phyloP scores from a whole-genome alignment of 1,140 invertebrate genomes.

The Scaptomyza pallida region DNA sequence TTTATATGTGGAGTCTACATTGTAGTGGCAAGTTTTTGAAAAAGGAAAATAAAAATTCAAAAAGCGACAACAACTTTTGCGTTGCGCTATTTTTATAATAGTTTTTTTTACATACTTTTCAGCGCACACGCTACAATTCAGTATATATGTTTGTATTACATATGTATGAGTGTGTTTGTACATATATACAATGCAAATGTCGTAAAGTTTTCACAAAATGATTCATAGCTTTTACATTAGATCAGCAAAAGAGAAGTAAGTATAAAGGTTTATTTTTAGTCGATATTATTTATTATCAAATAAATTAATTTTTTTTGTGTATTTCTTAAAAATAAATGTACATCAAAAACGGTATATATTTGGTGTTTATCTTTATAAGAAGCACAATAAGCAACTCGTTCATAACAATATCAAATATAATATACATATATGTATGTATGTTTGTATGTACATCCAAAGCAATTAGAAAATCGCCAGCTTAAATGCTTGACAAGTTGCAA shows the following conservation, averaged over 20 bases:
- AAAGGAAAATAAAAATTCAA: slow-evolving; percentile 22
- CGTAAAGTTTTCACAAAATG: slow-evolving; percentile 21
- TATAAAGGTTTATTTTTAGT: not conserved
- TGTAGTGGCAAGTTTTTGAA: not conserved
- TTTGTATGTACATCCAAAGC: slow-evolving; percentile 23
- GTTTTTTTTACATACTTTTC: slow-evolving; percentile 43
- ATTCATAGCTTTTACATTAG: slow-evolving; percentile 15
- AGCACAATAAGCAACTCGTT: slow-evolving; percentile 6
- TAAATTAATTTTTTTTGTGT: slow-evolving; percentile 28
- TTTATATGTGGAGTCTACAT: not conserved
- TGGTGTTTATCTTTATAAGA: slow-evolving; percentile 11
- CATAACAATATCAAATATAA: slow-evolving; percentile 16
- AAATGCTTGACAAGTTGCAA: not conserved
- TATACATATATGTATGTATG: not conserved
- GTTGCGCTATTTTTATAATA: slow-evolving; percentile 36
- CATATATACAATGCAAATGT: not conserved
- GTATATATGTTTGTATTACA: not conserved
- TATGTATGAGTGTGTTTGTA: too few species aligned
- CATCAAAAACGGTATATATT: not conserved
- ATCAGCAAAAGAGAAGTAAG: slow-evolving; percentile 9
- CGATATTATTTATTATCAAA: slow-evolving; percentile 16
- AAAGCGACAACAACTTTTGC: slow-evolving; percentile 20
- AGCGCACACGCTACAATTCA: slow-evolving; percentile 16
- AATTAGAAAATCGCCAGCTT: not conserved
- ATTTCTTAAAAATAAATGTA: slow-evolving; percentile 7